These are phyloP conservation scores for Nephila pilipes DNA, from an alignment of 1,140 invertebrate genomes.

Conservation along the genomic window DNA sequence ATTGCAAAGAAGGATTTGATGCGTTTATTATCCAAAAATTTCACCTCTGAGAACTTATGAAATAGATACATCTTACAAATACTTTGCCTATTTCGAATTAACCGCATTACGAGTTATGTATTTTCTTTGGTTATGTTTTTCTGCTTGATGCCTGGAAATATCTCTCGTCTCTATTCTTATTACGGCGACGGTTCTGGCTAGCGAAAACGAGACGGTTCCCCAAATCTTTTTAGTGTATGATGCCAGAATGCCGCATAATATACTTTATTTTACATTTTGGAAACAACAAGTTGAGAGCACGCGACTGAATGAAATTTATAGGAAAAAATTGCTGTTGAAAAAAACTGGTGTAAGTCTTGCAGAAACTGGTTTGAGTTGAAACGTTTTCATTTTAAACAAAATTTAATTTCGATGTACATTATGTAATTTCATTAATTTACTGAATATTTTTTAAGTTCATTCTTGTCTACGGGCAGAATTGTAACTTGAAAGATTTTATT, in stretches of 20 bases:
- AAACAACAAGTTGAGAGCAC: neutral
- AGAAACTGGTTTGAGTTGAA: no score
- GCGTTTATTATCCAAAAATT: constrained; percentile 19
- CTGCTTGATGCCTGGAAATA: neutral
- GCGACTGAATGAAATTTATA: neutral
- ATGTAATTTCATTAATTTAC: no score
- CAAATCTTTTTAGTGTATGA: neutral
- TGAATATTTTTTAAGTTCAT: no score
- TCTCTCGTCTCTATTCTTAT: constrained; percentile 23
- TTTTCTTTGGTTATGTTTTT: constrained; percentile 35
- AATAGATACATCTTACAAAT: neutral
- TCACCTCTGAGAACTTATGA: neutral
- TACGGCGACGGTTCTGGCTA: neutral
- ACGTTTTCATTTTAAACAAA: no score
- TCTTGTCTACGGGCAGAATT: no score
- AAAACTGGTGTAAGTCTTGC: no score
- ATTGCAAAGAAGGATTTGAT: neutral
- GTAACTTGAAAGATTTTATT: no score
- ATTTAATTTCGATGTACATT: no score
- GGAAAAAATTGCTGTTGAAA: no score
- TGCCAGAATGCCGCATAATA: neutral
- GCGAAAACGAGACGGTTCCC: neutral
- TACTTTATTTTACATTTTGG: neutral
- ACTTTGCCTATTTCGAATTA: constrained; percentile 12
- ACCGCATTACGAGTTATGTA: neutral